phyloP scores from a whole-genome alignment of 1,140 invertebrate genomes.

The Cephus cinctus region DNA sequence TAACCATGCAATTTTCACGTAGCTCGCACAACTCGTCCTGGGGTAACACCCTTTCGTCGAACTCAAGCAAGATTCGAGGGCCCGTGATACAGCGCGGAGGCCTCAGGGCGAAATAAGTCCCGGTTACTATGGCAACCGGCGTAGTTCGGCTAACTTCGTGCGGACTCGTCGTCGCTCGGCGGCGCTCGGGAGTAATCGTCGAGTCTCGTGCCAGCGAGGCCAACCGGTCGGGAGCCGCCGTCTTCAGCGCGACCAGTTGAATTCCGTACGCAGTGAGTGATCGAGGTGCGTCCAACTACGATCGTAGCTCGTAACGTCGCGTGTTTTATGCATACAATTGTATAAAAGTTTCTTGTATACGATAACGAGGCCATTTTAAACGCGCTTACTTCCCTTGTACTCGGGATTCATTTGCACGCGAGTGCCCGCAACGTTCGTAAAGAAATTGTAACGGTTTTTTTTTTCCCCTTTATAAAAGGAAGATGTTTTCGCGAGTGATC shows the following conservation, averaged over 20 bases:
- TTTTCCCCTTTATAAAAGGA: too few species aligned
- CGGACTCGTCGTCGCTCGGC: slow-evolving; percentile 17
- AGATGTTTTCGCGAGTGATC: too few species aligned
- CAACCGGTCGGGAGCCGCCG: slow-evolving; percentile 40
- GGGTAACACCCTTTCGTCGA: not conserved
- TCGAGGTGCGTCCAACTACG: slow-evolving; percentile 9
- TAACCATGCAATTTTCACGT: not conserved
- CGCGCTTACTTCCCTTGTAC: too few species aligned
- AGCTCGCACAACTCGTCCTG: not conserved
- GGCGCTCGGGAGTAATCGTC: slow-evolving; percentile 15
- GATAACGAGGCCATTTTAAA: too few species aligned
- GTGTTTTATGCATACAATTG: slow-evolving; percentile 4
- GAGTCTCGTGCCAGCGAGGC: slow-evolving; percentile 33
- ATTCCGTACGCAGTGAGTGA: slow-evolving; percentile 26
- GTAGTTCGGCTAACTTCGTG: slow-evolving; percentile 17
- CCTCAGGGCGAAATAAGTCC: slow-evolving; percentile 25
- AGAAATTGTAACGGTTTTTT: too few species aligned
- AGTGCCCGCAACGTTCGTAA: too few species aligned
- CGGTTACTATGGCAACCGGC: slow-evolving; percentile 41
- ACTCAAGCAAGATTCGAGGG: not conserved
- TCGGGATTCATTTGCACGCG: too few species aligned
- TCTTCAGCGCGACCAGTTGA: slow-evolving; percentile 41
- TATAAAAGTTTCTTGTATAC: slow-evolving; percentile 6
- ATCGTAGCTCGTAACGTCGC: slow-evolving; percentile 3
- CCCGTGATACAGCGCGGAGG: slow-evolving; percentile 13